phyloP scores from a whole-genome alignment of 2,797 vertebrate genomes.

The Enteromius fasciolatus region DNA sequence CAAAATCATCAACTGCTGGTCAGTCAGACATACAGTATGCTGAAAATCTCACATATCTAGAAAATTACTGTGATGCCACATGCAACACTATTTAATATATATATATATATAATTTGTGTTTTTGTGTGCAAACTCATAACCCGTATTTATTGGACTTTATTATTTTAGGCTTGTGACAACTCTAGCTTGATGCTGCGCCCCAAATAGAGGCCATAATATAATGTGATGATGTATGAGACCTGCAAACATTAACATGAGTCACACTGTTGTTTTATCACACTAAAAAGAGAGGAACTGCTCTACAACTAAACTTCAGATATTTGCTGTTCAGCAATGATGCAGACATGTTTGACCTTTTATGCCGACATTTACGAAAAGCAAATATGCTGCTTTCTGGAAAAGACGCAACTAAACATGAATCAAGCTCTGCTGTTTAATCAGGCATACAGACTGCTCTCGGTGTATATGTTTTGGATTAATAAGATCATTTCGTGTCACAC shows the following conservation, averaged over 20 bases:
- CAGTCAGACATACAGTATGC: constrained; percentile 38
- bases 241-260: constrained; percentile 85
- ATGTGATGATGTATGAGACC: constrained; percentile 92
- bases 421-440: background rate
- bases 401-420: background rate
- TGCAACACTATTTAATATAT: background rate
- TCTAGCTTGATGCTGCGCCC: constrained; percentile 87
- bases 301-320: constrained; percentile 84
- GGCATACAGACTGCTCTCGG: background rate
- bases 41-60: constrained; percentile 35
- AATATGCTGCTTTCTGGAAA: background rate
- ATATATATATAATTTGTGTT: background rate
- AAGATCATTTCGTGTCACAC: background rate
- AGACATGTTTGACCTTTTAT: constrained; percentile 76
- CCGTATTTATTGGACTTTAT: constrained; percentile 90
- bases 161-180: constrained; percentile 90
- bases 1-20: constrained; percentile 74
- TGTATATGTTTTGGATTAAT: background rate
- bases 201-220: constrained; percentile 90
- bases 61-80: constrained; percentile 24
- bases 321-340: constrained; percentile 82
- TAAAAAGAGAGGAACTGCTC: constrained; percentile 64
- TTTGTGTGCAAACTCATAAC: constrained; percentile 57
- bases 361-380: background rate
- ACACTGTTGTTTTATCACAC: constrained; percentile 64